Evolutionary conservation across 1,140 invertebrate species (phyloP).

Genomic region (Tenebrio molitor): DNA sequence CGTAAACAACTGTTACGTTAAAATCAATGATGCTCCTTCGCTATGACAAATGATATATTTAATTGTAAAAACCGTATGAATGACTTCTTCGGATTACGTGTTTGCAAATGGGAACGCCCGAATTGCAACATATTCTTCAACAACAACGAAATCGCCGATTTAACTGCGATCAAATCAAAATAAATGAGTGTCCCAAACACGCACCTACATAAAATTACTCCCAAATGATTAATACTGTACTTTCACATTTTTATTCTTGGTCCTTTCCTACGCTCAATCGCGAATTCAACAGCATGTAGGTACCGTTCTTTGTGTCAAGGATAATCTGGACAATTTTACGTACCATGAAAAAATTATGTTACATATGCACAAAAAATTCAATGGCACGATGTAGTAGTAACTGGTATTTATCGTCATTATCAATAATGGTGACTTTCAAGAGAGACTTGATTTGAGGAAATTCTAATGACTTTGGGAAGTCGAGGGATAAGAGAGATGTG

Average conservation of each 20-base stretch:
- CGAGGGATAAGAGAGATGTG: no score
- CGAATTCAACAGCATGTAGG: constrained; percentile 3
- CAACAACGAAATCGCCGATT: no score
- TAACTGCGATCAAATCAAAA: no score
- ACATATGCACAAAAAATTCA: not conserved
- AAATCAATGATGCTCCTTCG: not conserved
- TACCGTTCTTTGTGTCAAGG: constrained; percentile 18
- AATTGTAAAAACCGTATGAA: not conserved
- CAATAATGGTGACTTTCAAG: no score
- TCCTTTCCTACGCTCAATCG: constrained; percentile 1
- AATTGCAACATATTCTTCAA: no score
- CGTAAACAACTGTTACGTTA: not conserved
- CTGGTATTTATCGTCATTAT: no score
- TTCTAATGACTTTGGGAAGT: no score
- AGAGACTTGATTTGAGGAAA: no score
- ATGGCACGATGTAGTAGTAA: no score
- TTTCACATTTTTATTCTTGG: constrained; percentile 21
- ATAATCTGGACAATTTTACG: not conserved
- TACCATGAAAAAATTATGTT: not conserved
- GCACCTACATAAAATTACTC: no score
- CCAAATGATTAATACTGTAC: constrained; percentile 6
- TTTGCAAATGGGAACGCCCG: not conserved
- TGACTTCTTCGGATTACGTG: no score
- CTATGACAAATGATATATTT: not conserved
- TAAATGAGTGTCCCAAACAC: no score